phyloP scores from a whole-genome alignment of 2,888 invertebrate species.

The Mayetiola destructor region DNA sequence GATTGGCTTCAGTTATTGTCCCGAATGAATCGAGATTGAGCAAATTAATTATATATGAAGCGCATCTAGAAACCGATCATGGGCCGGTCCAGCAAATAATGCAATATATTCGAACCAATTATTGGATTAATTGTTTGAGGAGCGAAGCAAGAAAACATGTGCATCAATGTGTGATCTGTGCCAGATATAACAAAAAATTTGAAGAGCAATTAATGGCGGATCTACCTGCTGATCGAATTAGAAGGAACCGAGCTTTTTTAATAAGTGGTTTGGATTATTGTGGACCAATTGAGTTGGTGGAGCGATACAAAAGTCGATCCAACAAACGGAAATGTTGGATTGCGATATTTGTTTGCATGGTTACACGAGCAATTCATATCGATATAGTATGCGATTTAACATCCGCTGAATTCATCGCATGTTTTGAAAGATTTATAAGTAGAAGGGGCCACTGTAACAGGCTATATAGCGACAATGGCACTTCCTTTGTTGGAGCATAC shows the following conservation, averaged over 20 bases:
- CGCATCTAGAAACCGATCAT: background rate
- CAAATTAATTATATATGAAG: background rate
- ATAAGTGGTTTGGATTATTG: conserved; percentile 20
- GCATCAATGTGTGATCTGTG: conserved; percentile 18
- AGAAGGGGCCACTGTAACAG: conserved; percentile 22
- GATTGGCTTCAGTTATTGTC: background rate
- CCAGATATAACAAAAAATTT: background rate
- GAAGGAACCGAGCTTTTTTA: conserved; percentile 17
- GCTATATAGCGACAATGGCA: conserved; percentile 24
- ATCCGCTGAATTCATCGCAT: conserved; percentile 22
- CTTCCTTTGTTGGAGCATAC: conserved; percentile 24
- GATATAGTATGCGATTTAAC: conserved; percentile 18
- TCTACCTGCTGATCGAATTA: conserved; percentile 20
- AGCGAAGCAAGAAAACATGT: conserved; percentile 13
- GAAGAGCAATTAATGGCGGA: conserved; percentile 22
- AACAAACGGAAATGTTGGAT: conserved; percentile 22
- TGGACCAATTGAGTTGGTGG: conserved; percentile 19
- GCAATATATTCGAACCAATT: background rate
- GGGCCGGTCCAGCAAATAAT: background rate
- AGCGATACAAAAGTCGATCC: conserved; percentile 17
- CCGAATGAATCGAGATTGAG: background rate
- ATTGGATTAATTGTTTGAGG: background rate
- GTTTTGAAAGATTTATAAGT: conserved; percentile 21
- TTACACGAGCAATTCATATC: conserved; percentile 18
- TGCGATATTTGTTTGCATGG: conserved; percentile 22